Base-by-base conservation (phyloP, 1,140 invertebrate genomes). In the Armadillidium nasatum region DNA sequence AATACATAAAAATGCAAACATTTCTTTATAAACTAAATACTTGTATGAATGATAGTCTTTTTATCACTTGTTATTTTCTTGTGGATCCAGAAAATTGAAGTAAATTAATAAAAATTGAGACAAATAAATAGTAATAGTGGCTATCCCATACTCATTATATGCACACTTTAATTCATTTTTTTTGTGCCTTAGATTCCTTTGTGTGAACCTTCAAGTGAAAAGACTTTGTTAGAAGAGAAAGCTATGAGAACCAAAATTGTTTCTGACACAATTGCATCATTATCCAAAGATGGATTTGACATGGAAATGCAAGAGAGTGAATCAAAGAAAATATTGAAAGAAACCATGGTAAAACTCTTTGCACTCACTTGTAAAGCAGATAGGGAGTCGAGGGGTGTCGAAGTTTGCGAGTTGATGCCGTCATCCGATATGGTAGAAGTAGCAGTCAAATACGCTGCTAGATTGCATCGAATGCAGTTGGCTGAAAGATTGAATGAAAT, bases 301-400 rank as follows among this genome's bases (percentile, higher is more conserved):
- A 79, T 84, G 7, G 82, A 85, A 23, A 85, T 85, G 10, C 82
- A 81, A 71, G 84, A 85, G 76, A 76, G 23, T 60, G 74, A 80
- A 44, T 66, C 74, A 0, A 71, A 76, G 9, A 44, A 71, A n/a
- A 50, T 75, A 11, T 15, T 81, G 7, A 89, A 91, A 78, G 91
- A 95, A 84, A 88, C 90, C n/a, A 88, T 95, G 43, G 88, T 97
- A 77, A 95, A 94, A 86, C 84, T 96, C 22, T 96, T 98, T 87
- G 94, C 93, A 93, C 84, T 94, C 46, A 91, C 94, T 0, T 94
- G 92, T 82, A 88, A 90, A 79, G 90, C 89, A 83, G 93, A 94
- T 84, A 88, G 92, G 60, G 94, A 98, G 82, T 90, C 90, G 81
- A 87, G 95, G 60, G 95, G 93, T 0, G 83, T 94, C 6, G 95